These are phyloP conservation scores for Asbolus verrucosus DNA, from an alignment of 1,140 invertebrate genomes.

Conservation along the genomic window DNA sequence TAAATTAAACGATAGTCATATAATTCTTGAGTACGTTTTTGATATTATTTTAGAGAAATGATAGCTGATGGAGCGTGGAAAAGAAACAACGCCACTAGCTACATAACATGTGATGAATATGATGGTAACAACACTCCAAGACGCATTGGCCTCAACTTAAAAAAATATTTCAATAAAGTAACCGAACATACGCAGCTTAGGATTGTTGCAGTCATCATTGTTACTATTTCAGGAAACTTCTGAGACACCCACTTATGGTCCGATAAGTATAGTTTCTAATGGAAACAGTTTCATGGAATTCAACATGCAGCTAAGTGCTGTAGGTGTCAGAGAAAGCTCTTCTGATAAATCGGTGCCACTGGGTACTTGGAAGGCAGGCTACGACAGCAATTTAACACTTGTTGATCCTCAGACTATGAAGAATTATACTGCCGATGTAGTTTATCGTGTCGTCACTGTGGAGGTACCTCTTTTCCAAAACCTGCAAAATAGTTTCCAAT, in stretches of 20 bases:
- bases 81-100: slow-evolving; percentile 71
- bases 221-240: too few relatives aligned
- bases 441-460: slow-evolving; percentile 63
- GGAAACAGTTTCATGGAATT: slow-evolving; percentile 81
- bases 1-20: too few relatives aligned
- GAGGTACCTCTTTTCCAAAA: slow-evolving; percentile 48
- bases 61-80: slow-evolving; percentile 77
- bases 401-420: slow-evolving; percentile 74
- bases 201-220: too few relatives aligned
- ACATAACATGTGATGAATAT: slow-evolving; percentile 82
- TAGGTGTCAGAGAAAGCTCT: slow-evolving; percentile 73
- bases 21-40: too few relatives aligned
- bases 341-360: slow-evolving; percentile 73
- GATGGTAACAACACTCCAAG: slow-evolving; percentile 77
- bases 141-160: slow-evolving; percentile 63
- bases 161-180: slow-evolving; percentile 64
- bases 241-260: slow-evolving; percentile 75
- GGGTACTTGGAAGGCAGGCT: slow-evolving; percentile 78
- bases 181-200: too few relatives aligned
- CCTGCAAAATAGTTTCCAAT: neutral
- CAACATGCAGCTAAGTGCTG: slow-evolving; percentile 75
- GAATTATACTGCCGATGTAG: slow-evolving; percentile 82
- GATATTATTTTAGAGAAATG: slow-evolving; percentile 58
- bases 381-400: slow-evolving; percentile 73
- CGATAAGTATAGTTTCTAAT: slow-evolving; percentile 69